Evolutionary conservation across 2,113 vertebrate species (phyloP).

Genomic region (Labeo rohita): DNA sequence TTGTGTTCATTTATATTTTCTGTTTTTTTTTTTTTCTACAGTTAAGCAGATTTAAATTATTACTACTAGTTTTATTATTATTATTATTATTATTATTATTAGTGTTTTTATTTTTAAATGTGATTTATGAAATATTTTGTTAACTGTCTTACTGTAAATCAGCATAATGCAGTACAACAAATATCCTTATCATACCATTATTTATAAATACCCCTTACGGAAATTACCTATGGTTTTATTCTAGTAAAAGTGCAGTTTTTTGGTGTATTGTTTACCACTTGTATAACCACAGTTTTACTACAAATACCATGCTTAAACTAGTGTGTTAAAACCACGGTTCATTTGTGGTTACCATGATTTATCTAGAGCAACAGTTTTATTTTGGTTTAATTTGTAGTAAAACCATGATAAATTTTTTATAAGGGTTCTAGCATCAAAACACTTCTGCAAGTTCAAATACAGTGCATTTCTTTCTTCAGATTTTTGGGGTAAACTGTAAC

Average conservation of each 20-base stretch:
- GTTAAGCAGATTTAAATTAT: background rate
- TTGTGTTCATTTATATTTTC: too few species aligned
- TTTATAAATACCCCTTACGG: background rate
- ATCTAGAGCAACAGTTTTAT: background rate
- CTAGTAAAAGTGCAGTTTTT: too few species aligned
- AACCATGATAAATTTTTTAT: background rate
- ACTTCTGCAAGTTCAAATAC: background rate
- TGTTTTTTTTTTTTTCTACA: background rate
- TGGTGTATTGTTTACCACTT: too few species aligned
- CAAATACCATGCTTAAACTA: background rate
- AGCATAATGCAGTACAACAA: background rate
- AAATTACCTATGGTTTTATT: background rate
- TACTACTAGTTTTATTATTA: too few species aligned
- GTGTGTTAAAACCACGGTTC: too few species aligned
- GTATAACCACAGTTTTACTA: too few species aligned
- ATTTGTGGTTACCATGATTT: background rate
- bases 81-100: too few species aligned
- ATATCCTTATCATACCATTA: background rate
- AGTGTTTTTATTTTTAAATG: background rate
- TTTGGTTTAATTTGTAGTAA: background rate
- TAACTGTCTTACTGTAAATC: background rate
- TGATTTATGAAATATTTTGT: background rate
- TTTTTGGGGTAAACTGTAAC: background rate
- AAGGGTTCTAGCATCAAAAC: too few species aligned
- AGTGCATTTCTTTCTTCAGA: background rate